Conservation (phyloP, 2,797 vertebrate genomes). For the Mormyrus proboscirostris region DNA sequence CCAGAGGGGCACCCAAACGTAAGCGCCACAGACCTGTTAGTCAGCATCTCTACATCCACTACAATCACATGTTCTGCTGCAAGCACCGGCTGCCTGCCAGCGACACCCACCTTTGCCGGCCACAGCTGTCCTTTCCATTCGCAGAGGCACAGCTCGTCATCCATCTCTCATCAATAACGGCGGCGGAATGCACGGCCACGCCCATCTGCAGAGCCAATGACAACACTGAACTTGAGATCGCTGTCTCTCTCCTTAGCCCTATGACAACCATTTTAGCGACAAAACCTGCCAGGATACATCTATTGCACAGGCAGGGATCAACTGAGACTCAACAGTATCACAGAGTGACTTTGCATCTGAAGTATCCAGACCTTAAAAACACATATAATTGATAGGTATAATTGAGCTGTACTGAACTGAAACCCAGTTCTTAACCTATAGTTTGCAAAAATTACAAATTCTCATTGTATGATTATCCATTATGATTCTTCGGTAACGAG, state of each 20-base stretch:
- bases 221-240: background rate
- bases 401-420: background rate
- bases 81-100: background rate
- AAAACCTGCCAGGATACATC: background rate
- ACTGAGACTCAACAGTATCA: background rate
- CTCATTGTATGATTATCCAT: background rate
- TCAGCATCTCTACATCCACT: background rate
- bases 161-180: background rate
- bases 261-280: background rate
- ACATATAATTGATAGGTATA: background rate
- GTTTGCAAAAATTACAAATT: background rate
- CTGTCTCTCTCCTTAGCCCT: background rate
- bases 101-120: background rate
- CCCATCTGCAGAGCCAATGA: background rate
- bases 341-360: background rate
- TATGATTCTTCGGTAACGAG: background rate
- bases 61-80: background rate
- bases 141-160: background rate
- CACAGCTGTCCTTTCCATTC: slow-evolving; percentile 5
- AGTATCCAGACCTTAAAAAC: background rate
- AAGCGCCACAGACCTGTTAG: background rate
- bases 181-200: background rate
- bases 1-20: background rate
- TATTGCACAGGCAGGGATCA: background rate
- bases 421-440: background rate